A percentile compares a stretch with the other conserved stretches of the same genome.
Evolutionary conservation across 2,797 vertebrate species (phyloP).

Genomic region (Adrianichthys oophorus): DNA sequence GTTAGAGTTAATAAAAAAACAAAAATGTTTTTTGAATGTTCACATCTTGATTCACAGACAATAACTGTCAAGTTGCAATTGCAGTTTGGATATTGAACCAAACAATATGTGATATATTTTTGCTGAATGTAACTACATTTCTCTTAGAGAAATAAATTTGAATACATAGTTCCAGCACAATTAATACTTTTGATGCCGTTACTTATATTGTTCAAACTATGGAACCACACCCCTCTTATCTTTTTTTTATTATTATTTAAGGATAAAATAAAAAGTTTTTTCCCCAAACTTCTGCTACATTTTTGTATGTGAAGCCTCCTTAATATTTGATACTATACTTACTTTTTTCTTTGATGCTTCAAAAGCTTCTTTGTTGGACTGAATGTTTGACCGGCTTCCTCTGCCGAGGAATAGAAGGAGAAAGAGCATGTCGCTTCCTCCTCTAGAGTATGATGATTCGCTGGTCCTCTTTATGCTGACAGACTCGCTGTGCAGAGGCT

Average conservation of each 20-base stretch:
- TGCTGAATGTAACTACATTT: too few species aligned
- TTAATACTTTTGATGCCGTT: too few species aligned
- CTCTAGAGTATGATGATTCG: fast-evolving
- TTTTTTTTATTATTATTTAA: not conserved
- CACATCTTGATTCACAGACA: too few species aligned
- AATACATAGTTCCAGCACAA: too few species aligned
- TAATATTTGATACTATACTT: conserved; percentile 13
- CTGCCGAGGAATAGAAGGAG: conserved; percentile 44
- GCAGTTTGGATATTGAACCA: too few species aligned
- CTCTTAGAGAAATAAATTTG: too few species aligned
- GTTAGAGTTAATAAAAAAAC: too few species aligned
- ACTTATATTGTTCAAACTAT: too few species aligned
- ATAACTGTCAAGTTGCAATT: too few species aligned
- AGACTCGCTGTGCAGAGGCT: conserved; percentile 28
- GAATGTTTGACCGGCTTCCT: fast-evolving
- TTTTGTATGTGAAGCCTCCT: not conserved
- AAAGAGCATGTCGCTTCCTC: fast-evolving
- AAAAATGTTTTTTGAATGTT: too few species aligned
- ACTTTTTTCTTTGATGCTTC: conserved; percentile 85
- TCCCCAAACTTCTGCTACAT: not conserved
- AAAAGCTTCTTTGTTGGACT: conserved; percentile 71
- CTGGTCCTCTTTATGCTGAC: conserved; percentile 1
- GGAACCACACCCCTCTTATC: not conserved
- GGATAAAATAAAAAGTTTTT: not conserved
- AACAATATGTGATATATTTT: too few species aligned